Evolutionary conservation across 2,113 vertebrate genomes (phyloP), one percentile per base, ranked within the genome.

Genomic region (Nicator chloris): DNA sequence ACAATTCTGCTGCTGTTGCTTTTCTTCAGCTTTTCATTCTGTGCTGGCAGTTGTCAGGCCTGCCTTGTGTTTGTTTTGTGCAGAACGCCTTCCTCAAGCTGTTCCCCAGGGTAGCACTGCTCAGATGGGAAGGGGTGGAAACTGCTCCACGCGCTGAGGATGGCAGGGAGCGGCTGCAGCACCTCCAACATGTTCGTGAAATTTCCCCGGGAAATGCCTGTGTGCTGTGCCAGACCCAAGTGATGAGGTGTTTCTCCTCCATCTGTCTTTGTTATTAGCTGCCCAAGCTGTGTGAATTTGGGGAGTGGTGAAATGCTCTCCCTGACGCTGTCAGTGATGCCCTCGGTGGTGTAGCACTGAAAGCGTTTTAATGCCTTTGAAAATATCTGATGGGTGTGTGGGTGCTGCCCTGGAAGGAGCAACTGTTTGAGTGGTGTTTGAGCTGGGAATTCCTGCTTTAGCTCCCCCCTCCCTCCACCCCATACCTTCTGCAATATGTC

Each of bases 61-160:
- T 13, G 14, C 31, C 91, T 75, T n/a, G 45, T 88, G 77, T 95
- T 92, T 94, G 80, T 90, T 96, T 86, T 82, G 63, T 82, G 57
- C 42, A 61, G 76, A 68, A 76, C 3, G 23, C 76, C 75, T 51
- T 85, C 83, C 83, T 71, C 89, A 95, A 92, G 57, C 86, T 85
- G 84, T 82, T 95, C 54, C 57, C 47, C 54, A 45, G 65, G 1
- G 1, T 78, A 68, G 23, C 59, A 16, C 54, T 50, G 35, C 40
- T 82, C 83, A 54, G 59, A 82, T 73, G 70, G 82, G 45, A 24
- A 69, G 40, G 51, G 53, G 6, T 92, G 81, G 39, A 57, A 77
- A 31, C 92, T 76, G 42, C 68, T 88, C n/a, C 5, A 3, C 66
- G 53, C 23, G 3, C 64, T 37, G 70, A 50, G 22, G 26, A n/a